Evolutionary conservation across 2,113 vertebrate species (phyloP), one percentile per base, ranked within the genome.

Genomic region (Pachypanchax playfairii): DNA sequence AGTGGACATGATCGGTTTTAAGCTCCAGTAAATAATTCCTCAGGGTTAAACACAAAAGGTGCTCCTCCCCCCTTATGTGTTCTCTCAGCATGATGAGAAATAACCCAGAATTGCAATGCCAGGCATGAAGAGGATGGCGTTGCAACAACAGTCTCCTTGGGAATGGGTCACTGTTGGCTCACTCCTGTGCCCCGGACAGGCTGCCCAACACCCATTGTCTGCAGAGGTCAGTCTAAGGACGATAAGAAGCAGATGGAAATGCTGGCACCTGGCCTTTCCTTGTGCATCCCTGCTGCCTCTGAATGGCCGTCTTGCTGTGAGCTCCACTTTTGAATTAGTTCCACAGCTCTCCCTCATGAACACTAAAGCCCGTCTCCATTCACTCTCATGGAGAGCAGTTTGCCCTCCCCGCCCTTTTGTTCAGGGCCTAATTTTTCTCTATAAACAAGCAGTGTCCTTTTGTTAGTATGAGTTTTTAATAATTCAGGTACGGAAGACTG

Each of bases 171-270:
- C 73, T 43, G 6, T 21, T 83, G 83, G 86, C 77, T 67, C 50
- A 24, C 72, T 67, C 62, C 70, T 24, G 44, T 26, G 41, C 76
- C 85, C 80, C 55, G 80, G 72, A 83, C 82, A 70, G 79, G 42
- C 87, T 84, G 81, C 82, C 73, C 80, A 24, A 57, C 82, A 87
- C 74, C 83, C 75, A 85, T 88, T 90, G 85, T 90, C 82, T 80
- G 65, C 54, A 53, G 69, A 83, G 87, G 89, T 91, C 90, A 90
- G 85, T 83, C 83, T 77, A 70, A 70, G 85, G 83, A 88, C 78
- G 87, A 92, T 90, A 88, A 92, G 85, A 85, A 91, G 84, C 91
- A 91, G 89, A 90, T 90, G 86, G 83, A 87, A 82, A 82, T n/a
- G 64, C 77, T 91, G 91, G 90, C 85, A 89, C 85, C 73, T 78